Conservation (phyloP, 1,140 invertebrate genomes). For the Drosophila pectinifera region DNA sequence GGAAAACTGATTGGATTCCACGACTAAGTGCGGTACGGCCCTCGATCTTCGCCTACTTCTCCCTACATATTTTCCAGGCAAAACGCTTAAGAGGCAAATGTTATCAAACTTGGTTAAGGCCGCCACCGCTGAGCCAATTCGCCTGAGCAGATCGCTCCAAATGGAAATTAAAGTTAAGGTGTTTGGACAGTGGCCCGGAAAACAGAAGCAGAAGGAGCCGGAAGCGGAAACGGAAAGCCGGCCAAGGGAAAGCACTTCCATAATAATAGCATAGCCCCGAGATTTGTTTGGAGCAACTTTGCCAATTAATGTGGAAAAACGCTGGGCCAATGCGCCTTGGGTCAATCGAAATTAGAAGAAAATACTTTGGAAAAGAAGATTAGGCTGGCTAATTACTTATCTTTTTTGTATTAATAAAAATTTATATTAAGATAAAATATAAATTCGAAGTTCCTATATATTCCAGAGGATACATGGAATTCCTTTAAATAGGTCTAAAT, state of each 20-base stretch:
- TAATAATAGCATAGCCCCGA: slow-evolving; percentile 58
- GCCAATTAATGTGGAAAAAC: slow-evolving; percentile 42
- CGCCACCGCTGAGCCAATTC: not conserved
- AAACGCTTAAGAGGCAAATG: slow-evolving; percentile 72
- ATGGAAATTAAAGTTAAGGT: too few species aligned
- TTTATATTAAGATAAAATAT: not conserved
- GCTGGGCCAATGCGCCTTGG: not conserved
- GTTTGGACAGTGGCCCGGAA: too few species aligned
- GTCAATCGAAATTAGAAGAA: not conserved
- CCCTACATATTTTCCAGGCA: not conserved
- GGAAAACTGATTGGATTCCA: slow-evolving; percentile 71
- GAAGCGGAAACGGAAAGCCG: slow-evolving; percentile 21
- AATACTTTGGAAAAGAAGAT: not conserved
- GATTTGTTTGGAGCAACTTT: slow-evolving; percentile 56
- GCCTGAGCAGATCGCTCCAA: too few species aligned
- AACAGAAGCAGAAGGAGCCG: too few species aligned
- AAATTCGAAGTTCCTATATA: too few species aligned
- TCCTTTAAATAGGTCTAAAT: too few species aligned
- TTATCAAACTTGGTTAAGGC: slow-evolving; percentile 63
- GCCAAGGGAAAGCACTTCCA: slow-evolving; percentile 31
- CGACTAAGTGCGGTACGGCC: slow-evolving; percentile 35
- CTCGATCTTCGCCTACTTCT: not conserved
- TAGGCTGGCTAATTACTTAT: not conserved
- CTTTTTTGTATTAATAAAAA: too few species aligned
- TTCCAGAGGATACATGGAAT: too few species aligned